These are phyloP conservation scores for Arion vulgaris DNA, from an alignment of 1,140 invertebrate genomes.

Conservation along the genomic window DNA sequence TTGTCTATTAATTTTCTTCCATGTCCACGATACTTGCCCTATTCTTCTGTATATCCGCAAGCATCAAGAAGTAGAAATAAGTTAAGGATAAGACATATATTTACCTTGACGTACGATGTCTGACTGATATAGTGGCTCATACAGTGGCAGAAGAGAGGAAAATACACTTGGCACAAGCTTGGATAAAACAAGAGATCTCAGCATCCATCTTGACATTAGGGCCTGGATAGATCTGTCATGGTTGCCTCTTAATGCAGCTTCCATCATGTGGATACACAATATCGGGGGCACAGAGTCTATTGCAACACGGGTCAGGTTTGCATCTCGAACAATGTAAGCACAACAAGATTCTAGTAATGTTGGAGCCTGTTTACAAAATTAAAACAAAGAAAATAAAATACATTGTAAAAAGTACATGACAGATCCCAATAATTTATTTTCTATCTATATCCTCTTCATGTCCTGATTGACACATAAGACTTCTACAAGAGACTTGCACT, in stretches of 20 bases:
- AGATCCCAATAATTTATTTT: too few species aligned
- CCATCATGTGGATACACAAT: conserved; percentile 59
- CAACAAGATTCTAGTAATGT: conserved; percentile 52
- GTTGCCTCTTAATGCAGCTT: conserved; percentile 56
- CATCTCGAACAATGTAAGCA: conserved; percentile 56
- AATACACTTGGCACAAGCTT: conserved; percentile 58
- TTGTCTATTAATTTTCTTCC: too few species aligned
- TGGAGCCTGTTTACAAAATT: conserved; percentile 16
- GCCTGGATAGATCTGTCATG: conserved; percentile 58
- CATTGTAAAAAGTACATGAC: too few species aligned
- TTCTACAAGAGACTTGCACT: too few species aligned
- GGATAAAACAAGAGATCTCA: conserved; percentile 51
- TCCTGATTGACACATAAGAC: too few species aligned
- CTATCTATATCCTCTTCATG: too few species aligned
- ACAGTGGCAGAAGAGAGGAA: conserved; percentile 52
- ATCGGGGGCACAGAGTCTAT: conserved; percentile 53
- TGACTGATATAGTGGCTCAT: conserved; percentile 49
- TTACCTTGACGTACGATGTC: conserved; percentile 52
- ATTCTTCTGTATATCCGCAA: too few species aligned
- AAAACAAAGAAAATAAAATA: neutral
- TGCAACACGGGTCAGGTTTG: conserved; percentile 49
- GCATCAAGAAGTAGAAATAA: too few species aligned
- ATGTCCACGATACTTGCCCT: too few species aligned
- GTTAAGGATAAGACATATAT: too few species aligned
- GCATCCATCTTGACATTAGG: conserved; percentile 58